These are phyloP conservation scores for Nannobrachium achirus DNA, from an alignment of 2,113 vertebrate genomes.

Conservation along the genomic window DNA sequence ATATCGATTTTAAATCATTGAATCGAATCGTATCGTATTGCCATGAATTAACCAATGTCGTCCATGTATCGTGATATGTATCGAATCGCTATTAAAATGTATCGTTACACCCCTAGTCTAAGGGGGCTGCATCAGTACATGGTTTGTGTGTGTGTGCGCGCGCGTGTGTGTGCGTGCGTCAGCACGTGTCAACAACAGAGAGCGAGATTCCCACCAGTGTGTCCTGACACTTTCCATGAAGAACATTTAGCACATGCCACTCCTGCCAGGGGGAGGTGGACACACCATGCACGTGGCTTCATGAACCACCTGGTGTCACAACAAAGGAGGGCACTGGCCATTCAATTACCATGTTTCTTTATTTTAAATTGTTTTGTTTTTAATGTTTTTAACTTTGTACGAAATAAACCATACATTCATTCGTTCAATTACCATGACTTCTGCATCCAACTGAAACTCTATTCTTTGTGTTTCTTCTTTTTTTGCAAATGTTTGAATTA, in stretches of 20 bases:
- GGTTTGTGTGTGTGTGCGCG: no score
- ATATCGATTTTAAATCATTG: no score
- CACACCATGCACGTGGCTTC: constrained; percentile 31
- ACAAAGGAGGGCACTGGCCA: constrained; percentile 25
- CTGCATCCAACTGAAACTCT: constrained; percentile 33
- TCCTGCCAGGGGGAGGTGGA: constrained; percentile 7
- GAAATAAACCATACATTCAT: no score
- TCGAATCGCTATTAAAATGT: no score
- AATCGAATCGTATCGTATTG: no score
- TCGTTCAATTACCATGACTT: constrained; percentile 44
- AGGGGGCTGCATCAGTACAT: no score
- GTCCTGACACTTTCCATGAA: constrained; percentile 25
- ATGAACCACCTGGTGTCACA: constrained; percentile 39
- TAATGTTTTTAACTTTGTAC: no score
- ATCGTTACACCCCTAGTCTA: no score
- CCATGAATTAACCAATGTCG: no score
- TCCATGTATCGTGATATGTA: no score
- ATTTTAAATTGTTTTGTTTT: no score
- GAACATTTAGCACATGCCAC: constrained; percentile 33
- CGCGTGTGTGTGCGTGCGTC: neutral
- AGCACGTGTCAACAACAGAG: constrained; percentile 5
- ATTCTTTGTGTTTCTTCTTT: constrained; percentile 49
- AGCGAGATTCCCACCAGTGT: constrained; percentile 18
- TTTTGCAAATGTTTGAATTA: no score
- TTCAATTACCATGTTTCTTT: constrained; percentile 51